A percentile compares a stretch with the other conserved stretches of the same genome.
Evolutionary conservation across 2,888 invertebrate species (phyloP).

Genomic region (Serrognathus titanus): DNA sequence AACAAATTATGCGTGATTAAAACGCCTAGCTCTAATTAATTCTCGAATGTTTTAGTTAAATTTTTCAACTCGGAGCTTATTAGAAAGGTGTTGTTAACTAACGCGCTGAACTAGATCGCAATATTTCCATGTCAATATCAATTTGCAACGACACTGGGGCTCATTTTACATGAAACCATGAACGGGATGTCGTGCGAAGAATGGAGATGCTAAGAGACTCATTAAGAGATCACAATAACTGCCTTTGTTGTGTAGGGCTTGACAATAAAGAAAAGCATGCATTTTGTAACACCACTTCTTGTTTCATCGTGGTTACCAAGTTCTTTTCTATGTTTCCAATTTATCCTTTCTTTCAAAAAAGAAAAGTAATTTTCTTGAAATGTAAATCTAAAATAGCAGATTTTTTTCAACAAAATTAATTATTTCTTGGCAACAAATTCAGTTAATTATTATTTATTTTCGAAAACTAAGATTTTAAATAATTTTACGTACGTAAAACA

Average conservation of each 20-base stretch:
- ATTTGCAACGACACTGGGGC: conserved; percentile 26
- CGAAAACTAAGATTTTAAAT: no score
- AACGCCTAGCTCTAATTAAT: conserved; percentile 11
- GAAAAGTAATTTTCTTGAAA: no score
- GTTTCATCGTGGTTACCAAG: conserved; percentile 30
- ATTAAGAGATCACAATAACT: conserved; percentile 45
- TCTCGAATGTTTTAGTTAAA: conserved; percentile 3
- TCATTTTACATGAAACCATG: conserved; percentile 24
- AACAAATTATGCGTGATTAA: conserved; percentile 13
- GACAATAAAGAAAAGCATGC: conserved; percentile 41
- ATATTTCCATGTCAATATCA: conserved; percentile 24
- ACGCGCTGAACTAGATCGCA: not conserved
- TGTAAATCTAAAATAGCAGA: no score
- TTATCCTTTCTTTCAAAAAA: no score
- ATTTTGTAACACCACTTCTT: conserved; percentile 41
- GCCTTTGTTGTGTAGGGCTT: conserved; percentile 41
- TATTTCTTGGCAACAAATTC: no score
- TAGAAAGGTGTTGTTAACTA: conserved; percentile 12
- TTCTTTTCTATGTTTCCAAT: no score
- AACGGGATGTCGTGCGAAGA: conserved; percentile 25
- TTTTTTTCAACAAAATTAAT: no score
- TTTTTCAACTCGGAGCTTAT: conserved; percentile 9
- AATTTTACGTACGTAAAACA: no score
- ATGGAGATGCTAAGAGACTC: conserved; percentile 40
- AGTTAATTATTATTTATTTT: no score